Conservation (phyloP, 2,113 vertebrate genomes). For the Gracilinanus agilis region DNA sequence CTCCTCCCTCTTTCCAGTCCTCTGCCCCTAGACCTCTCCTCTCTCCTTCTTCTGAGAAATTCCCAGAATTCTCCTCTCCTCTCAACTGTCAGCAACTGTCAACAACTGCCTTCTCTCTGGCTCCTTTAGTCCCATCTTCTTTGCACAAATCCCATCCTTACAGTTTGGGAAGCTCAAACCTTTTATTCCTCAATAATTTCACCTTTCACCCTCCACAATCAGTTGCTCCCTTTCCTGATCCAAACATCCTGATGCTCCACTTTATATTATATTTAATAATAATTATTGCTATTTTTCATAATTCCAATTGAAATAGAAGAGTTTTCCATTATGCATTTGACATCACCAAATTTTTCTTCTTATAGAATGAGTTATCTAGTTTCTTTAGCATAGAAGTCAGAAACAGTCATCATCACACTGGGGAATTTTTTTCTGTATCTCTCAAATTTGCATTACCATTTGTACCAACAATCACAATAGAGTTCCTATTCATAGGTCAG, state of each 20-base stretch:
- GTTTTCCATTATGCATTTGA: background rate
- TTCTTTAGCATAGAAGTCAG: background rate
- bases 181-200: too few species aligned
- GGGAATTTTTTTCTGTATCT: background rate
- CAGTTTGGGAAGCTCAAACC: too few species aligned
- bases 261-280: background rate
- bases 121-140: too few species aligned
- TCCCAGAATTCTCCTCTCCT: too few species aligned
- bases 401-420: background rate
- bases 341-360: background rate
- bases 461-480: background rate
- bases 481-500: background rate
- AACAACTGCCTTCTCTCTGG: too few species aligned
- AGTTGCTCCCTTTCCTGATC: background rate
- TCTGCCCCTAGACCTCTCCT: too few species aligned
- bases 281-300: background rate
- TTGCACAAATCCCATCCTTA: too few species aligned
- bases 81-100: too few species aligned
- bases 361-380: background rate
- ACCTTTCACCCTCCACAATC: too few species aligned
- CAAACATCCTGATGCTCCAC: background rate
- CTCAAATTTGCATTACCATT: background rate
- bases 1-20: too few species aligned
- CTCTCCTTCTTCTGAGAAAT: too few species aligned
- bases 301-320: background rate